Evolutionary conservation across 2,888 invertebrate genomes (phyloP), one percentile per base, ranked within the genome.

Genomic region (Machimus atricapillus): DNA sequence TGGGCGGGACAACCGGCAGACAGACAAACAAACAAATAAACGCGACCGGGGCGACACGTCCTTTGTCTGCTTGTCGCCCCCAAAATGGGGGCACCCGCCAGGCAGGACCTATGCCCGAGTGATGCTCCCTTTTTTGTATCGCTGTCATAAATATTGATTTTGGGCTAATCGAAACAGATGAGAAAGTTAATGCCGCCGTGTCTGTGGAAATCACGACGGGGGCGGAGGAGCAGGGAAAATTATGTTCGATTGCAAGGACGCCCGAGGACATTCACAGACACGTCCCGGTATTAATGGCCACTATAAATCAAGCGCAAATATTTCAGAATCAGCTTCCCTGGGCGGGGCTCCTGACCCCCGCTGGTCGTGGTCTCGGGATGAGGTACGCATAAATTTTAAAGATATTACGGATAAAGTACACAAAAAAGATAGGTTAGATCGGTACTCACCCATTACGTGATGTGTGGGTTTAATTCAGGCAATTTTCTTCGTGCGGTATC

Each of bases 61-160:
- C 6, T 52, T 52, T 52, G 52, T 19, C n/a, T 52, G 52, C n/a
- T n/a, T 52, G 16, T 56, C 56, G 56, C n/a, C 56, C 66, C 27
- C 9, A 27, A 66, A n/a, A 16, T 46, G 43, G 23, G 27, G 8
- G 0, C 19, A 6, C 66, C 12, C 66, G 0, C 27, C 27, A 7
- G 27, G 12, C 66, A 9, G 66, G 66, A 66, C 27, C 8, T 66
- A 27, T 27, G 23, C 66, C 66, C 66, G 23, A 23, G 27, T 66
- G 66, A 66, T 12, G 66, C 23, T 66, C 27, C 66, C 66, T 66
- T 66, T 66, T 66, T 66, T 66, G 66, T 66, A 46, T 56, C 37
- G 34, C 6, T n/a, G 34, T 37, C 79, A 79, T 79, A 79, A 79
- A 79, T 79, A 79, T 52, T 79, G 79, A 79, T 79, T 79, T 52